These are phyloP conservation scores for Capitulum mitella DNA, from an alignment of 2,888 invertebrate species.

Conservation along the genomic window DNA sequence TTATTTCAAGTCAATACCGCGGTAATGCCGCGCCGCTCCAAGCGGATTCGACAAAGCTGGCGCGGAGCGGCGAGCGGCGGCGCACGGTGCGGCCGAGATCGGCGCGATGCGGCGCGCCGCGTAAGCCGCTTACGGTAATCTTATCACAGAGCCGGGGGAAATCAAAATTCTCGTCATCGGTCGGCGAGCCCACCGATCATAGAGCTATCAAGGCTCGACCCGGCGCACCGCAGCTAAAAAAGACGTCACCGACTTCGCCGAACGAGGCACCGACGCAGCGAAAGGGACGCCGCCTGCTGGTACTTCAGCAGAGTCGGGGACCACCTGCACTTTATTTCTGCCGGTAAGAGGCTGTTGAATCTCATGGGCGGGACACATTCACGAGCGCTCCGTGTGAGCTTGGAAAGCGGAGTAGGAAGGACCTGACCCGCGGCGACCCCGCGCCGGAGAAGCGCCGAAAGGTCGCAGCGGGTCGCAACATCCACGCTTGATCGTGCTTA, in stretches of 20 bases:
- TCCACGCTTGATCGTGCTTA: not conserved
- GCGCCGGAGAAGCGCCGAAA: not conserved
- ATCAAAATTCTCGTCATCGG: conserved; percentile 14
- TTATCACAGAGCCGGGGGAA: conserved; percentile 15
- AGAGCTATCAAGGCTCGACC: conserved; percentile 23
- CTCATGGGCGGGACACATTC: no score
- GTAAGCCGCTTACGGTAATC: conserved; percentile 21
- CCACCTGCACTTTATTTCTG: no score
- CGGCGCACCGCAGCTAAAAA: no score
- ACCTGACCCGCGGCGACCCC: not conserved
- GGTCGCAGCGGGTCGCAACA: not conserved
- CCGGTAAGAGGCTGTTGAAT: no score
- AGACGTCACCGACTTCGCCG: no score
- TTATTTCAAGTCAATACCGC: conserved; percentile 14
- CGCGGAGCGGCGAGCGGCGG: not conserved
- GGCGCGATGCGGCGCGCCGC: not conserved
- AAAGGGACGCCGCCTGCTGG: no score
- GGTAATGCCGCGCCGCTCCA: not conserved
- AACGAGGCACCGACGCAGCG: no score
- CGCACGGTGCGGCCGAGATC: not conserved
- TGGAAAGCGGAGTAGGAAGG: not conserved
- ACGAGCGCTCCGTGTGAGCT: no score
- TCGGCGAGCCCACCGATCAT: not conserved
- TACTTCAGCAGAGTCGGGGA: no score
- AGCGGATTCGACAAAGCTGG: conserved; percentile 12